Conservation (phyloP, 2,113 vertebrate species). For the Laticauda colubrina region DNA sequence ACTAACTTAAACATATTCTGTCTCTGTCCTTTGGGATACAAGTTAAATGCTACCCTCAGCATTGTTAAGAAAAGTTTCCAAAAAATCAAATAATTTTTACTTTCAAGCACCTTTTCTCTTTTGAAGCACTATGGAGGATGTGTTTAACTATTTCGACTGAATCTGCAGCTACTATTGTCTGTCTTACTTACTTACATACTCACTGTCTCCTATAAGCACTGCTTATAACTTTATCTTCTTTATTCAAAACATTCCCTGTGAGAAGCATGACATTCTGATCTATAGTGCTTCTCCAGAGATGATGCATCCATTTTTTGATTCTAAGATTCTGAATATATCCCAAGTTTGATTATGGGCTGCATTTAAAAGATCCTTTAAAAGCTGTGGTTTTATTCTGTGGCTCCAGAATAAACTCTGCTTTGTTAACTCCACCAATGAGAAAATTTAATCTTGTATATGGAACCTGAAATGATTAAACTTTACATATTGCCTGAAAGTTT, state of each 20-base stretch:
- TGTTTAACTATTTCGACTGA: neutral
- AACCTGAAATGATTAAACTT: neutral
- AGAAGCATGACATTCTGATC: neutral
- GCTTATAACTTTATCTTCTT: neutral
- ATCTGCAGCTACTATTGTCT: neutral
- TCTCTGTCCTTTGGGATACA: neutral
- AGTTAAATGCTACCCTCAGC: neutral
- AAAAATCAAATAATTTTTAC: neutral
- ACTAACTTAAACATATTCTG: neutral
- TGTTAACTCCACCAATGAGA: constrained; percentile 3
- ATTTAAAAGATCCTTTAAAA: neutral
- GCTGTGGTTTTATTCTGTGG: neutral
- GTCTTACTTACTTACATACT: too few species aligned
- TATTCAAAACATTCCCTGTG: neutral
- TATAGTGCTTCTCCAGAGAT: neutral
- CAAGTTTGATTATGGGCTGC: neutral
- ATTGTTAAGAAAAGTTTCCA: neutral
- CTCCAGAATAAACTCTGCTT: neutral
- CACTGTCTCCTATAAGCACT: too few species aligned
- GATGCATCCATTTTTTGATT: neutral
- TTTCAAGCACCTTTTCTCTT: neutral
- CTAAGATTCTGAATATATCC: neutral
- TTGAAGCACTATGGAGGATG: neutral
- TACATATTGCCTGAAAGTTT: neutral
- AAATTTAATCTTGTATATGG: neutral